Conservation (phyloP, 2,888 invertebrate species). For the Neoitamus cyanurus region DNA sequence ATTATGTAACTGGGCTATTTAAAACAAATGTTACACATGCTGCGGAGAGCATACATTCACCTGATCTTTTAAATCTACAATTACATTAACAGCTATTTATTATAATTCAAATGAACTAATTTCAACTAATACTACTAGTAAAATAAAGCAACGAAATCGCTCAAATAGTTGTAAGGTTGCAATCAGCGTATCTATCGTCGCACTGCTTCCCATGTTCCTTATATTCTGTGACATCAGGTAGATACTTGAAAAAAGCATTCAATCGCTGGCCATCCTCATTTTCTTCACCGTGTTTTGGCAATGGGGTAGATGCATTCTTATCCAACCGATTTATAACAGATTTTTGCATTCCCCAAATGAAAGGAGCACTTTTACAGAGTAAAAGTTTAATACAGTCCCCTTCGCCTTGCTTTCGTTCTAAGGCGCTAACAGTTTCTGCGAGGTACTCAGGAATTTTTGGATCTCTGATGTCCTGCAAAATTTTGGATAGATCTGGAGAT, state of each 20-base stretch:
- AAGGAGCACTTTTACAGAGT: conserved; percentile 81
- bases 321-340: conserved; percentile 68
- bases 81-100: too few species aligned
- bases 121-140: too few species aligned
- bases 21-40: not conserved
- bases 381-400: conserved; percentile 78
- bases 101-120: not conserved
- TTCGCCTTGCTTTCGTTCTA: conserved; percentile 70
- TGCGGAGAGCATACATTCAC: too few species aligned
- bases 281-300: not conserved
- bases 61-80: too few species aligned
- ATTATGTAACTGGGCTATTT: not conserved
- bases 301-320: not conserved
- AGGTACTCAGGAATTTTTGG: conserved; percentile 72
- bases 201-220: conserved; percentile 72
- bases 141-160: too few species aligned
- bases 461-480: conserved; percentile 73
- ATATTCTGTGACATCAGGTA: conserved; percentile 73
- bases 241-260: conserved; percentile 70
- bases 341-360: conserved; percentile 81
- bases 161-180: conserved; percentile 58
- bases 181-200: conserved; percentile 71
- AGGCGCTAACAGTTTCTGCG: conserved; percentile 70
- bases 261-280: conserved; percentile 56
- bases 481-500: conserved; percentile 69